Percentiles rank a stretch among this genome's conserved stretches.
phyloP scores from a whole-genome alignment of 2,797 vertebrate genomes.

The Enteromius trimaculatus region DNA sequence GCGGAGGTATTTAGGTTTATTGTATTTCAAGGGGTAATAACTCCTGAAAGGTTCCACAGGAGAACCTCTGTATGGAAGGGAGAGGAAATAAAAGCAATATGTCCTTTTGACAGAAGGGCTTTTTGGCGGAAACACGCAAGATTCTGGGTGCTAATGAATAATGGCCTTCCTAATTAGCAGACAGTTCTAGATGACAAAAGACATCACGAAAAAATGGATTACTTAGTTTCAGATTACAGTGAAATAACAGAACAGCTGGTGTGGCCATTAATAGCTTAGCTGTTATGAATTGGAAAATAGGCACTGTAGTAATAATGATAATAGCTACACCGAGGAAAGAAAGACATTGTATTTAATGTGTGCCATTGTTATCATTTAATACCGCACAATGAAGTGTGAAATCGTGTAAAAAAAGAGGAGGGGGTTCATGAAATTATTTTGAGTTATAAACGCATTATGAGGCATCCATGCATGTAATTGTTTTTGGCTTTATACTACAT shows the following conservation, averaged over 20 bases:
- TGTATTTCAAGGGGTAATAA: slow-evolving; percentile 28
- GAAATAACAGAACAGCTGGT: slow-evolving; percentile 41
- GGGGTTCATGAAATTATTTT: slow-evolving; percentile 52
- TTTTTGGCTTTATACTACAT: slow-evolving; percentile 52
- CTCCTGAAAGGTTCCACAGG: background rate
- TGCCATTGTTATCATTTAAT: slow-evolving; percentile 52
- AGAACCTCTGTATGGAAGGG: background rate
- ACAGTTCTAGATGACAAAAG: slow-evolving; percentile 24
- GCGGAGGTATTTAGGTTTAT: slow-evolving; percentile 17
- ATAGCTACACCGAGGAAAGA: slow-evolving; percentile 15
- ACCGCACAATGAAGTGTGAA: slow-evolving; percentile 55
- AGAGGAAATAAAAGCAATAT: slow-evolving; percentile 15
- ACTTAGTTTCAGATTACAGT: slow-evolving; percentile 29
- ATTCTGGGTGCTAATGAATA: slow-evolving; percentile 8
- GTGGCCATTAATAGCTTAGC: slow-evolving; percentile 33
- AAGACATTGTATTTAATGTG: slow-evolving; percentile 46
- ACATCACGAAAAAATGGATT: slow-evolving; percentile 25
- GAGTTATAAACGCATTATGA: slow-evolving; percentile 56
- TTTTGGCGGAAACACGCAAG: background rate
- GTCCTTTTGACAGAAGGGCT: background rate
- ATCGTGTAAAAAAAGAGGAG: slow-evolving; percentile 49
- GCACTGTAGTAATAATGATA: slow-evolving; percentile 30
- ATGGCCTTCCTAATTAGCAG: slow-evolving; percentile 33
- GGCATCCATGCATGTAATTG: slow-evolving; percentile 58
- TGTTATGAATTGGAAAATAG: slow-evolving; percentile 29